Evolutionary conservation across 2,888 invertebrate genomes (phyloP).

Genomic region (Stramonita haemastoma): DNA sequence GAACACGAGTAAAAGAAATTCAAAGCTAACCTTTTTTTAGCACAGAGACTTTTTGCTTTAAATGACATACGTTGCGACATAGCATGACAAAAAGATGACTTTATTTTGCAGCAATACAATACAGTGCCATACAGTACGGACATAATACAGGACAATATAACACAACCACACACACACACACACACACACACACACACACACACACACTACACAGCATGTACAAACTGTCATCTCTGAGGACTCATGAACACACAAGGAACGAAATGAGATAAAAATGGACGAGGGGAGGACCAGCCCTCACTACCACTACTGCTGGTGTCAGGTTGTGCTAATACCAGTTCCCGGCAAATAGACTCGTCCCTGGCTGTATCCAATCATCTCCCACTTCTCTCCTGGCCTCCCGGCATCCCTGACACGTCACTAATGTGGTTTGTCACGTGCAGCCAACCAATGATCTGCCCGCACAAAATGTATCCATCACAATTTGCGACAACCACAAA

Average conservation of each 20-base stretch:
- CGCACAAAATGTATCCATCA: slow-evolving; percentile 25
- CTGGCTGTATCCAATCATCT: neutral
- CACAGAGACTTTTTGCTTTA: too few relatives aligned
- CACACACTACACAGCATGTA: too few relatives aligned
- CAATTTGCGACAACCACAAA: slow-evolving; percentile 33
- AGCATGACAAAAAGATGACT: neutral
- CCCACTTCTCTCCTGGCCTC: neutral
- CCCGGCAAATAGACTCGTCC: slow-evolving; percentile 25
- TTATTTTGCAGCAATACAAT: neutral
- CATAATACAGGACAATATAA: neutral
- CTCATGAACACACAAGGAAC: neutral
- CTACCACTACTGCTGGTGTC: neutral
- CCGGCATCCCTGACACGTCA: slow-evolving; percentile 33
- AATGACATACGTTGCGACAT: too few relatives aligned
- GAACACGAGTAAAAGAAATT: too few relatives aligned
- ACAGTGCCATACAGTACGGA: neutral
- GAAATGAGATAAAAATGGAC: neutral
- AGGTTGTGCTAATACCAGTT: neutral
- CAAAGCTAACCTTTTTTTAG: too few relatives aligned
- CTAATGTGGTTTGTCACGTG: slow-evolving; percentile 37
- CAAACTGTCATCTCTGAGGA: too few relatives aligned
- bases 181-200: too few relatives aligned
- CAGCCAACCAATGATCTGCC: slow-evolving; percentile 28
- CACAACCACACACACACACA: neutral
- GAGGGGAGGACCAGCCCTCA: neutral